Evolutionary conservation across 2,797 vertebrate species (phyloP).

Genomic region (Paedocypris micromegethes): DNA sequence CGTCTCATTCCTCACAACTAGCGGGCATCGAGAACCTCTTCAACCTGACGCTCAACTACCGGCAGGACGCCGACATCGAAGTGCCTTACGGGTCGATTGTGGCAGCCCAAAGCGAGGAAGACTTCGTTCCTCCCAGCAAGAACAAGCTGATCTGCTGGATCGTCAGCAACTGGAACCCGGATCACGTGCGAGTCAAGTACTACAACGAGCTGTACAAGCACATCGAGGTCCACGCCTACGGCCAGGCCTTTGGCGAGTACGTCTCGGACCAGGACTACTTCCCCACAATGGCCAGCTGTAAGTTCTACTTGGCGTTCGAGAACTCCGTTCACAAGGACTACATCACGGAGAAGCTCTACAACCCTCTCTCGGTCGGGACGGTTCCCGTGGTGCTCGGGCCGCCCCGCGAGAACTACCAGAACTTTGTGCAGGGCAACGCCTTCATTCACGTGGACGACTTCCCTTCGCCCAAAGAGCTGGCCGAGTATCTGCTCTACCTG

Average conservation of each 20-base stretch:
- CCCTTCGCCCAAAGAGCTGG: constrained; percentile 86
- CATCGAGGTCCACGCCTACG: constrained; percentile 90
- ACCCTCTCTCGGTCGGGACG: constrained; percentile 87
- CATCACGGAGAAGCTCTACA: constrained; percentile 97
- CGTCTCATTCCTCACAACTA: constrained; percentile 89
- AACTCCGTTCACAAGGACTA: constrained; percentile 98
- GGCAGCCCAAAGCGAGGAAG: constrained; percentile 74
- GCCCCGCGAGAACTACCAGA: constrained; percentile 91
- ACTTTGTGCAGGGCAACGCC: constrained; percentile 91
- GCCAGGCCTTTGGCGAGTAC: constrained; percentile 92
- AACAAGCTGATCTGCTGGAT: constrained; percentile 96
- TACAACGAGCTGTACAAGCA: constrained; percentile 96
- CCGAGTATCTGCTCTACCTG: constrained; percentile 87
- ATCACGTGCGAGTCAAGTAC: constrained; percentile 91
- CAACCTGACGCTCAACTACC: constrained; percentile 94
- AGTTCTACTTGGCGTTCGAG: constrained; percentile 96
- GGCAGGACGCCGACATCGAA: constrained; percentile 92
- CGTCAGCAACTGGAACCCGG: constrained; percentile 97
- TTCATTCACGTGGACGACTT: constrained; percentile 98
- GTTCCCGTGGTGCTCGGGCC: constrained; percentile 93
- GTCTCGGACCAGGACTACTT: constrained; percentile 88
- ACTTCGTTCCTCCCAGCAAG: constrained; percentile 86
- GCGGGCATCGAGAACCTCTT: constrained; percentile 89
- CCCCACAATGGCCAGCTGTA: constrained; percentile 89
- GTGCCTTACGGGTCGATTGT: constrained; percentile 95